Percentiles rank a stretch among this genome's conserved stretches.
These are phyloP conservation scores for Macrosoma leucophasiata DNA, from an alignment of 2,888 invertebrate species.

Conservation along the genomic window DNA sequence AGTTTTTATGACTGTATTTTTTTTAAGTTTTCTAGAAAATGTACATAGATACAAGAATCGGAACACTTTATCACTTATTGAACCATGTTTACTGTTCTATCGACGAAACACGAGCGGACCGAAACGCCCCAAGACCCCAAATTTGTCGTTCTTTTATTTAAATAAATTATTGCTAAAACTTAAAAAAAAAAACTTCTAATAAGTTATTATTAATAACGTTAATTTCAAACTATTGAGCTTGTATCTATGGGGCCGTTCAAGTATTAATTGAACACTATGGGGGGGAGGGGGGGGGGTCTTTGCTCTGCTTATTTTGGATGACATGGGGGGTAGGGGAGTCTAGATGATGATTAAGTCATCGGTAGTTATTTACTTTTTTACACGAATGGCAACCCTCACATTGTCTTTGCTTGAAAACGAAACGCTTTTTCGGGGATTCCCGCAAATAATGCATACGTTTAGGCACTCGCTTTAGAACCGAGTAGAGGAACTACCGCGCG, in stretches of 20 bases:
- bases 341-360: not conserved
- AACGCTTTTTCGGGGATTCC: no score
- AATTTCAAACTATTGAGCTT: not conserved
- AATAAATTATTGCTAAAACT: not conserved
- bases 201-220: not conserved
- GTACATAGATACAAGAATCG: no score
- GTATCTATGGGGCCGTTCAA: not conserved
- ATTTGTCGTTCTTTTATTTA: not conserved
- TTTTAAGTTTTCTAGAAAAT: not conserved
- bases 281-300: not conserved
- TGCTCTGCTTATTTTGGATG: not conserved
- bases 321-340: not conserved
- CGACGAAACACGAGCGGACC: no score
- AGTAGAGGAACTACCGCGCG: no score
- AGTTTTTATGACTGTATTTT: no score
- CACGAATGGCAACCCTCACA: no score
- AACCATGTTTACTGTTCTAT: no score
- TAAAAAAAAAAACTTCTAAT: not conserved
- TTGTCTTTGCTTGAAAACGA: no score
- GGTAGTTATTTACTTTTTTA: not conserved
- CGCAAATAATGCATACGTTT: no score
- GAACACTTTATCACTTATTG: no score
- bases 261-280: not conserved
- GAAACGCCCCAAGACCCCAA: not conserved
- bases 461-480: no score